A percentile compares a stretch with the other conserved stretches of the same genome.
Conservation (phyloP, 2,888 invertebrate species). For the Sericinus montela region DNA sequence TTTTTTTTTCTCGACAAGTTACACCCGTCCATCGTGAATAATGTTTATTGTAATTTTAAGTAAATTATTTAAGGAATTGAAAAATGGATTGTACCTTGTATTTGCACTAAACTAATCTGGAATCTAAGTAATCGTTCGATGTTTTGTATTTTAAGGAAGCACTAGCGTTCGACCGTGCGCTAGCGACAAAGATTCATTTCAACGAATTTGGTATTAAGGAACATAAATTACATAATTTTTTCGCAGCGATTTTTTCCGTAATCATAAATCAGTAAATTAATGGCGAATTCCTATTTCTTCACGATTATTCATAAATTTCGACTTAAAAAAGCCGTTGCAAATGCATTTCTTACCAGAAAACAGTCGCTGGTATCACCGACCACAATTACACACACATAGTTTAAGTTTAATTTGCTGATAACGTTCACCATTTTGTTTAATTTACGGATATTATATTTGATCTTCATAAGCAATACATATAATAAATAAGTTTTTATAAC, state of each 20-base stretch:
- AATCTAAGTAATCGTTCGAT: conserved; percentile 59
- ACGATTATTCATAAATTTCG: neutral
- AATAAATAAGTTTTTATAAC: no score
- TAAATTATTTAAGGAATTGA: conserved; percentile 64
- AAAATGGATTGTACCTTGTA: conserved; percentile 54
- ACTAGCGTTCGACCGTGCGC: conserved; percentile 46
- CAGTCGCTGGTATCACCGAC: no score
- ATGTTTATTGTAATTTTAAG: conserved; percentile 72
- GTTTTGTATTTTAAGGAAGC: conserved; percentile 67
- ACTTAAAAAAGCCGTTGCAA: no score
- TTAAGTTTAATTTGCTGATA: neutral
- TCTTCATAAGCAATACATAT: no score
- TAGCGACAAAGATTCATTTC: conserved; percentile 22
- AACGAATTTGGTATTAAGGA: conserved; percentile 67
- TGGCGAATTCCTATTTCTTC: conserved; percentile 41
- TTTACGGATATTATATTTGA: no score
- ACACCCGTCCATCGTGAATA: conserved; percentile 78
- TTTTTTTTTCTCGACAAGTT: conserved; percentile 65
- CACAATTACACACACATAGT: neutral
- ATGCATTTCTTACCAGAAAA: no score
- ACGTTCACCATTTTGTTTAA: no score
- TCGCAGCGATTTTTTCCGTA: conserved; percentile 60
- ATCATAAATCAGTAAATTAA: conserved; percentile 40
- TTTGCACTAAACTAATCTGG: conserved; percentile 65
- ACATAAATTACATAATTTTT: conserved; percentile 40